These are phyloP conservation scores for Muntiacus muntjak DNA, from an alignment of 2,113 vertebrate genomes.

Conservation along the genomic window DNA sequence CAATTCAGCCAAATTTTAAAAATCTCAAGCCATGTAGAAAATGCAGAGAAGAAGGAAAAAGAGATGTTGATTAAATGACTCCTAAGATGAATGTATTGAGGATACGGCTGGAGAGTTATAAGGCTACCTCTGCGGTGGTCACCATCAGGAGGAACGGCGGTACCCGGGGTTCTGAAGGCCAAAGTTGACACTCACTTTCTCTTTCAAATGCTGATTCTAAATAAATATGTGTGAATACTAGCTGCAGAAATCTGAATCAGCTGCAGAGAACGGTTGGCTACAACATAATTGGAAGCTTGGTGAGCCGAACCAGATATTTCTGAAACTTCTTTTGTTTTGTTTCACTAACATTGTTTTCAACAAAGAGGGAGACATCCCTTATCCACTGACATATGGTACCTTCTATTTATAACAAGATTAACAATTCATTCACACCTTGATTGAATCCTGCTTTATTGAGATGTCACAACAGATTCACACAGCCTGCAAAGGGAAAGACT, in stretches of 20 bases:
- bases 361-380: constrained; percentile 69
- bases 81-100: background rate
- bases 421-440: constrained; percentile 86
- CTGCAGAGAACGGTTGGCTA: constrained; percentile 1
- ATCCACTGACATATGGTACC: constrained; percentile 79
- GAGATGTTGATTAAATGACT: background rate
- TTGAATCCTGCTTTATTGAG: constrained; percentile 84
- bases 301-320: constrained; percentile 49
- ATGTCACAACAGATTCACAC: constrained; percentile 84
- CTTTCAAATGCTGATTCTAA: constrained; percentile 34
- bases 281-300: constrained; percentile 51
- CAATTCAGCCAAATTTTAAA: background rate
- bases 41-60: background rate
- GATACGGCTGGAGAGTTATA: background rate
- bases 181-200: background rate
- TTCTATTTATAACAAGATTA: constrained; percentile 85
- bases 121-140: background rate
- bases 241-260: background rate
- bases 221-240: background rate
- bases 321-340: constrained; percentile 72
- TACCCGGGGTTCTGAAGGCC: background rate
- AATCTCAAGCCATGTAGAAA: background rate
- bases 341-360: constrained; percentile 72
- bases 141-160: background rate
- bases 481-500: constrained; percentile 80